Evolutionary conservation across 2,113 vertebrate genomes (phyloP).

Genomic region (Piaya cayana): DNA sequence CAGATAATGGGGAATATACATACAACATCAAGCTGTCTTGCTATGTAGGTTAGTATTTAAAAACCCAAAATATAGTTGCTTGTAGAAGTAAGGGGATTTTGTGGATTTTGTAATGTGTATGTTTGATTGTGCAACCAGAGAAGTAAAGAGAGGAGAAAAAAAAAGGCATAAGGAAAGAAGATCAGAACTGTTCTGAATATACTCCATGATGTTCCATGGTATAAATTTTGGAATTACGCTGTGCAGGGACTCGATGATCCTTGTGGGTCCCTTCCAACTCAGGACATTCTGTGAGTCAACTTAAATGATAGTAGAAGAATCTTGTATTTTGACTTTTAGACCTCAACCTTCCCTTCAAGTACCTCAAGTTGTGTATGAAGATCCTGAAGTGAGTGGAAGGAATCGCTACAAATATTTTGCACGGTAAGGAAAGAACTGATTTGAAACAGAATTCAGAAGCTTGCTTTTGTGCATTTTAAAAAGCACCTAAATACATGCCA

Average conservation of each 20-base stretch:
- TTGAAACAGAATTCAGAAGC: background rate
- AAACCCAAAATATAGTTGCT: background rate
- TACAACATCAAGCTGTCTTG: background rate
- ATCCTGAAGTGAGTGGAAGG: constrained; percentile 78
- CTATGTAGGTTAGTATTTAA: background rate
- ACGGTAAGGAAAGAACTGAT: constrained; percentile 73
- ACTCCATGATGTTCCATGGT: background rate
- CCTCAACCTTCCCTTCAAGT: constrained; percentile 60
- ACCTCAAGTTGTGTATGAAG: constrained; percentile 57
- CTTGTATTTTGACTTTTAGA: constrained; percentile 71
- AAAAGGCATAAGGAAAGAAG: background rate
- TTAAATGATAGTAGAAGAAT: background rate
- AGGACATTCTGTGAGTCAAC: too few species aligned
- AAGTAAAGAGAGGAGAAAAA: background rate
- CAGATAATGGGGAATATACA: background rate
- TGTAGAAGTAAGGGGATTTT: background rate
- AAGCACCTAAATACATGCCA: background rate
- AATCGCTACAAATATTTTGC: constrained; percentile 92
- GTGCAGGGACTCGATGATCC: too few species aligned
- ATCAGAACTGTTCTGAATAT: background rate
- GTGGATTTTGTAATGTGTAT: background rate
- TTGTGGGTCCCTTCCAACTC: too few species aligned
- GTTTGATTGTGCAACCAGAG: background rate
- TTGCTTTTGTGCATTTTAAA: background rate
- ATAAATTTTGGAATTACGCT: too few species aligned